Evolutionary conservation across 1,140 invertebrate genomes (phyloP).

Genomic region (Paraescarpia echinospica): DNA sequence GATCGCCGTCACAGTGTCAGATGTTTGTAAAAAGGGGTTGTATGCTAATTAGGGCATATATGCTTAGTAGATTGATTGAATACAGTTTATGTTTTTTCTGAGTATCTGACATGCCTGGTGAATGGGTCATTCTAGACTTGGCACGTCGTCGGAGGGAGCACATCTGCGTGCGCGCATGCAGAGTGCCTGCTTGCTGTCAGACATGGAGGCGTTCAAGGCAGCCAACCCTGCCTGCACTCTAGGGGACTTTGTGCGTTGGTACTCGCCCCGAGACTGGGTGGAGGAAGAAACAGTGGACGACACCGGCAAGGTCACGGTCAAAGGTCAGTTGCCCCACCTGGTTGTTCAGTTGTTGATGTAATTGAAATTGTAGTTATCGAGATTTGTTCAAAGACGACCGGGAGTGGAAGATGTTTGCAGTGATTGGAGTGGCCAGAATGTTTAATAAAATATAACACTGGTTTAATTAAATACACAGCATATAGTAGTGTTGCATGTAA

Average conservation of each 20-base stretch:
- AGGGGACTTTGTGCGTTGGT: slow-evolving; percentile 97
- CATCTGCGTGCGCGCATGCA: slow-evolving; percentile 88
- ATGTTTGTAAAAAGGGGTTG: no score
- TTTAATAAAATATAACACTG: not conserved
- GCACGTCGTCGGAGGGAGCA: slow-evolving; percentile 78
- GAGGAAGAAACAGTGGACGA: slow-evolving; percentile 46
- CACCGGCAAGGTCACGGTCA: slow-evolving; percentile 35
- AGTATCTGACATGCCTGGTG: not conserved
- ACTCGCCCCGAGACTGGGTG: slow-evolving; percentile 91
- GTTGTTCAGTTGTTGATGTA: not conserved
- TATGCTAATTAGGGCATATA: no score
- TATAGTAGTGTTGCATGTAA: not conserved
- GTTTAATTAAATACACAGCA: not conserved
- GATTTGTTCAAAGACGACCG: not conserved
- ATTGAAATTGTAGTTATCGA: not conserved
- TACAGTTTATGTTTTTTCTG: no score
- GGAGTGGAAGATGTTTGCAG: not conserved
- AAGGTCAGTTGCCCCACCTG: slow-evolving; percentile 26
- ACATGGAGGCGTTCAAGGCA: slow-evolving; percentile 99
- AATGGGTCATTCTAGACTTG: slow-evolving; percentile 67
- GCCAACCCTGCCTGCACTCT: slow-evolving; percentile 90
- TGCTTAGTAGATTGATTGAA: no score
- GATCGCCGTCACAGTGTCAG: no score
- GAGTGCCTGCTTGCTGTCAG: slow-evolving; percentile 90
- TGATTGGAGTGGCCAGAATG: not conserved